Conservation (phyloP, 2,797 vertebrate species). For the Simalia tracyae region DNA sequence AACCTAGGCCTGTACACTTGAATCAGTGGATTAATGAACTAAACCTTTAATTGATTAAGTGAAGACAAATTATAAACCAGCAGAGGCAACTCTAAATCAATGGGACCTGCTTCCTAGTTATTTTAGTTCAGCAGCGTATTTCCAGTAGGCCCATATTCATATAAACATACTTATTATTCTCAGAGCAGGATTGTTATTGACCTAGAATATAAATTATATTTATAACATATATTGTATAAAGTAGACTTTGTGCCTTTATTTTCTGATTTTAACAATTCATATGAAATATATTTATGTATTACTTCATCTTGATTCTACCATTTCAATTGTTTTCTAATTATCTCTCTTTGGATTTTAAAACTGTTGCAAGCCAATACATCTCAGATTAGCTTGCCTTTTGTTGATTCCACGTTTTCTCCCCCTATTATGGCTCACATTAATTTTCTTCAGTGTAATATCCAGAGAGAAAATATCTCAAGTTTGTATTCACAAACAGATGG, state of each 20-base stretch:
- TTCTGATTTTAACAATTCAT: background rate
- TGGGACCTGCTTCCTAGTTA: background rate
- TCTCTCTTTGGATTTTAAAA: background rate
- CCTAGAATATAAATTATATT: background rate
- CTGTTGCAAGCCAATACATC: background rate
- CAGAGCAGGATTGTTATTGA: background rate
- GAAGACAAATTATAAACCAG: background rate
- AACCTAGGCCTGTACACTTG: background rate
- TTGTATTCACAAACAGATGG: background rate
- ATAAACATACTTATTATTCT: background rate
- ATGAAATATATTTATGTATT: background rate
- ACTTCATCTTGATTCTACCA: background rate
- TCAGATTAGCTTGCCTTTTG: background rate
- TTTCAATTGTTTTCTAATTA: background rate
- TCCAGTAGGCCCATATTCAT: background rate
- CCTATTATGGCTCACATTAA: background rate
- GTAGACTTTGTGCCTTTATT: background rate
- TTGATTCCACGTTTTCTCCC: background rate
- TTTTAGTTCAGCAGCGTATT: background rate
- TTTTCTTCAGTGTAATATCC: background rate
- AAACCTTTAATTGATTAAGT: background rate
- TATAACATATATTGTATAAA: background rate
- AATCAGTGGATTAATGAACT: background rate
- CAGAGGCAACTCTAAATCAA: background rate
- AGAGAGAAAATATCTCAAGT: background rate